phyloP scores from a whole-genome alignment of 1,140 invertebrate genomes.

The Arctopsyche grandis region DNA sequence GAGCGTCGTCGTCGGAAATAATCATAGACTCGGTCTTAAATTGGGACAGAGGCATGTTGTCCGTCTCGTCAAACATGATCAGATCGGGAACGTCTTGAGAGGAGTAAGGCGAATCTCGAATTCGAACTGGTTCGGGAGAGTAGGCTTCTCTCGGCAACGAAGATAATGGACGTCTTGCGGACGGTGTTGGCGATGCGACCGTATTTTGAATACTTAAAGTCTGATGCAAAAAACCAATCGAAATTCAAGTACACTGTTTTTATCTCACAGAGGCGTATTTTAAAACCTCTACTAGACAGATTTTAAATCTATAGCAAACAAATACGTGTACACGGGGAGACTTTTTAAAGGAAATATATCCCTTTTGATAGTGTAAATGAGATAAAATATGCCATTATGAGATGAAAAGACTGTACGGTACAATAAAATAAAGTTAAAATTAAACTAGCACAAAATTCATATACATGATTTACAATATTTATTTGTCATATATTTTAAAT shows the following conservation, averaged over 20 bases:
- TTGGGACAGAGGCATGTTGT: background rate
- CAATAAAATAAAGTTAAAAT: too few relatives aligned
- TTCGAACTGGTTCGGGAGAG: background rate
- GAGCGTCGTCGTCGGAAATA: background rate
- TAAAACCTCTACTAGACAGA: too few relatives aligned
- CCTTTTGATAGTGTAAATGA: too few relatives aligned
- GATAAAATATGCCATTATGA: too few relatives aligned
- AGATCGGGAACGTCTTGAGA: background rate
- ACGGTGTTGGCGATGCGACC: constrained; percentile 40
- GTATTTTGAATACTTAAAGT: background rate
- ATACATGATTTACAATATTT: too few relatives aligned
- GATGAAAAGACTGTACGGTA: too few relatives aligned
- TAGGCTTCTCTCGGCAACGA: background rate
- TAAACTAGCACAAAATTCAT: background rate
- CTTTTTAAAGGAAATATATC: too few relatives aligned
- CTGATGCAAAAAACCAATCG: constrained; percentile 1
- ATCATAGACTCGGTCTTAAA: background rate
- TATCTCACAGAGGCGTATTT: too few relatives aligned
- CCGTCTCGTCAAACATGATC: constrained; percentile 18
- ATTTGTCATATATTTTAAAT: too few relatives aligned
- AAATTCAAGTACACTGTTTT: background rate
- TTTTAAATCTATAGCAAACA: too few relatives aligned
- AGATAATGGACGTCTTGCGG: constrained; percentile 32
- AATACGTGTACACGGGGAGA: too few relatives aligned
- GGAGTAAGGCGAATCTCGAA: background rate